A percentile compares a stretch with the other conserved stretches of the same genome.
These are phyloP conservation scores for Scolopax bukidnonensis DNA, from an alignment of 2,797 vertebrate genomes.

Conservation along the genomic window DNA sequence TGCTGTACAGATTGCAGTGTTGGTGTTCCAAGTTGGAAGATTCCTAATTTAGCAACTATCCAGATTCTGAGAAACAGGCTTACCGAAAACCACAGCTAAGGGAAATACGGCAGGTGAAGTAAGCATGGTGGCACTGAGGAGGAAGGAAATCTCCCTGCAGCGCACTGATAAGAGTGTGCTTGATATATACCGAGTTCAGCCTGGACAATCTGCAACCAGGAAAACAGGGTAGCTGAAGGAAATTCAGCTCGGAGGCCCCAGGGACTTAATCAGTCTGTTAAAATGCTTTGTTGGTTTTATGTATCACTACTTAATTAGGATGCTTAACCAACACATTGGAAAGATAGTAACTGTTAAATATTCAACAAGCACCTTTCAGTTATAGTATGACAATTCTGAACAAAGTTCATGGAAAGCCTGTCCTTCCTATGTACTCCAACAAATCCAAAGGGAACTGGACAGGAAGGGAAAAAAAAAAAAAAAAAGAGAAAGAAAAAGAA, in stretches of 20 bases:
- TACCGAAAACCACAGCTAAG: conserved; percentile 13
- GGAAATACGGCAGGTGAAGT: conserved; percentile 45
- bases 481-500: background rate
- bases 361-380: conserved; percentile 29
- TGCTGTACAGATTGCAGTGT: background rate
- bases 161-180: conserved; percentile 36
- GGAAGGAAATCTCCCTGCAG: conserved; percentile 63
- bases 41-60: background rate
- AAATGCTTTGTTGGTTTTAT: conserved; percentile 51
- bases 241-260: background rate
- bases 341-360: conserved; percentile 58
- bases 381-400: conserved; percentile 35
- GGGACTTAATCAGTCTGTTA: conserved; percentile 39
- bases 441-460: conserved; percentile 24
- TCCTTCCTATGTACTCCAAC: conserved; percentile 8
- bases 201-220: background rate
- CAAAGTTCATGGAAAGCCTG: conserved; percentile 47
- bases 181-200: background rate
- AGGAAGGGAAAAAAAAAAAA: background rate
- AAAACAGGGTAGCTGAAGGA: conserved; percentile 49
- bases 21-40: background rate
- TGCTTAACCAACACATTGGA: conserved; percentile 32
- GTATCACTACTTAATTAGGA: conserved; percentile 48
- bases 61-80: conserved; percentile 9
- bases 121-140: conserved; percentile 10